These are phyloP conservation scores for Caenorhabditis doughertyi DNA, from an alignment of 2,888 invertebrate genomes.

Conservation along the genomic window DNA sequence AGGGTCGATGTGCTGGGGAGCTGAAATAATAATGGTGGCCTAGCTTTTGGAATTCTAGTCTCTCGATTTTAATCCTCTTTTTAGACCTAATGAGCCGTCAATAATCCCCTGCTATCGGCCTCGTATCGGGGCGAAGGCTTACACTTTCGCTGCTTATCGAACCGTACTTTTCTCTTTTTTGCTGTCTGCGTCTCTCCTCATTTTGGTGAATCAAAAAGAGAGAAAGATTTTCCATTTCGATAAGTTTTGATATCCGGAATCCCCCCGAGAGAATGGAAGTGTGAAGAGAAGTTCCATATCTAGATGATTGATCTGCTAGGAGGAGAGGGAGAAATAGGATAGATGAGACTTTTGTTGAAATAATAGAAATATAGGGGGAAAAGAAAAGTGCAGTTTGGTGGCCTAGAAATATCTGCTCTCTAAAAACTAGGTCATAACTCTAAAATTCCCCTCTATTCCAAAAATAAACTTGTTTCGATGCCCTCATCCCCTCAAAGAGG, in stretches of 20 bases:
- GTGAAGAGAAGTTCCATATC: conserved; percentile 36
- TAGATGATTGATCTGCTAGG: conserved; percentile 48
- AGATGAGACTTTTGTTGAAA: background rate
- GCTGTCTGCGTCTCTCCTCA: conserved; percentile 6
- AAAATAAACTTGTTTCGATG: too few species aligned
- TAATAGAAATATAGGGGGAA: too few species aligned
- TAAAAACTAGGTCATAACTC: too few species aligned
- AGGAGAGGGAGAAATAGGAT: background rate
- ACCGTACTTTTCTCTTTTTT: conserved; percentile 18
- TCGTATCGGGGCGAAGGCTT: too few species aligned
- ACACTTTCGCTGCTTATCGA: conserved; percentile 52
- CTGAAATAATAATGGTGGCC: conserved; percentile 34
- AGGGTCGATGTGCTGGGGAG: conserved; percentile 58
- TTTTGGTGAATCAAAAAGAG: background rate
- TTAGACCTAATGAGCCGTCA: conserved; percentile 31
- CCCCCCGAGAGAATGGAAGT: conserved; percentile 10
- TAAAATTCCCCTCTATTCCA: too few species aligned
- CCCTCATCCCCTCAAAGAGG: too few species aligned
- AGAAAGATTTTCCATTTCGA: conserved; percentile 14
- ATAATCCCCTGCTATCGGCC: too few species aligned
- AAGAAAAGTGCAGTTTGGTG: too few species aligned
- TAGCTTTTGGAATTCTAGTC: background rate
- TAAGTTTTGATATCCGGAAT: conserved; percentile 29
- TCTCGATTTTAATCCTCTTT: conserved; percentile 20
- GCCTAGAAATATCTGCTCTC: too few species aligned